A percentile compares a stretch with the other conserved stretches of the same genome.
These are phyloP conservation scores for Electrophaes corylata DNA, from an alignment of 2,888 invertebrate species.

Conservation along the genomic window DNA sequence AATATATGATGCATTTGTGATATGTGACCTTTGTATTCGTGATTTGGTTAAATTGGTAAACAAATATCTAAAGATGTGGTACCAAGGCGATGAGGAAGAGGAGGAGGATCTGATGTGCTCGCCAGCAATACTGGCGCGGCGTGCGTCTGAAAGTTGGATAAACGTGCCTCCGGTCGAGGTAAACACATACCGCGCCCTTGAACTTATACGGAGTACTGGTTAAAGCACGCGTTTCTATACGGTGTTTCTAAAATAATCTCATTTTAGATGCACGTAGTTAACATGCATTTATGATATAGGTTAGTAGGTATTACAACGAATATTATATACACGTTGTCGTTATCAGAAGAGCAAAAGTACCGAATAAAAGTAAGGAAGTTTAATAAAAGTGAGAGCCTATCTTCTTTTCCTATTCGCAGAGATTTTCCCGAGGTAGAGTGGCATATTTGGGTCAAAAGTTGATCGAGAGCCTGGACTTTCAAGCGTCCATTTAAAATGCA, in stretches of 20 bases:
- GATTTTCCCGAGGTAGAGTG: too few species aligned
- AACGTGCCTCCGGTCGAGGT: conserved; percentile 95
- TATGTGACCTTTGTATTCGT: conserved; percentile 33
- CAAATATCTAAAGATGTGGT: conserved; percentile 86
- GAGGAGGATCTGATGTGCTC: conserved; percentile 94
- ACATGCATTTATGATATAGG: too few species aligned
- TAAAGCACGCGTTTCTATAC: not conserved
- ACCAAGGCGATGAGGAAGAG: conserved; percentile 91
- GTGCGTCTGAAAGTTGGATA: conserved; percentile 96
- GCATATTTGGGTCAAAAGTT: too few species aligned
- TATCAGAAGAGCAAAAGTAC: too few species aligned
- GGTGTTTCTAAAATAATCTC: not conserved
- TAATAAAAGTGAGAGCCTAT: too few species aligned
- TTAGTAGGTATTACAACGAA: too few species aligned
- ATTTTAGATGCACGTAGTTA: not conserved
- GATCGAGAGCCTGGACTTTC: too few species aligned
- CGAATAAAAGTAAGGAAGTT: too few species aligned
- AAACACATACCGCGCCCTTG: conserved; percentile 50
- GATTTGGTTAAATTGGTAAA: conserved; percentile 26
- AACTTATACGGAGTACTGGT: conserved; percentile 4
- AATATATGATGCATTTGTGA: conserved; percentile 34
- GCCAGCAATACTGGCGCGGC: conserved; percentile 92
- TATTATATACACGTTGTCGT: too few species aligned
- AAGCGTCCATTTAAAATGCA: too few species aligned
- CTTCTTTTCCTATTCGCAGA: too few species aligned